Conservation (phyloP, 37 sponge, comb jelly and placozoan species). For the Dysidea cf. avara region DNA sequence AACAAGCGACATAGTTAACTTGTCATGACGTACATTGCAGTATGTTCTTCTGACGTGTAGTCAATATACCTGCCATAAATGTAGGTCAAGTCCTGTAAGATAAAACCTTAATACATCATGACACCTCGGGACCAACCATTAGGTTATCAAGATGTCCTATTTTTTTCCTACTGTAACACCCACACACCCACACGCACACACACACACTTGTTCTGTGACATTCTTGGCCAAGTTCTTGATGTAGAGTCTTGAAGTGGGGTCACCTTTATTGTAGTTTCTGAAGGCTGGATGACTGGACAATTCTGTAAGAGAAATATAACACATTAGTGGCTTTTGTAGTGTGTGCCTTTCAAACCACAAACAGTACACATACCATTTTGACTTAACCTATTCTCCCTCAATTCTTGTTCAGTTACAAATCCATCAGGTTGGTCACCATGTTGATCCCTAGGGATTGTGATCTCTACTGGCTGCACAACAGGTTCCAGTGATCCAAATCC, state of each 20-base stretch:
- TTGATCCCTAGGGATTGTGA: too few relatives aligned
- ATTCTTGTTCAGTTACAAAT: conserved; percentile 1
- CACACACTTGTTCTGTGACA: conserved; percentile 49
- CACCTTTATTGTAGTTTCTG: conserved; percentile 34
- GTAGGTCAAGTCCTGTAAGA: conserved; percentile 61
- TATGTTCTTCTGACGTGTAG: conserved; percentile 40
- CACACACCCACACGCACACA: background rate
- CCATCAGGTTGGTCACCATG: too few relatives aligned
- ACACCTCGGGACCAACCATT: background rate
- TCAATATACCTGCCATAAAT: conserved; percentile 77
- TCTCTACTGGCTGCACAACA: too few relatives aligned
- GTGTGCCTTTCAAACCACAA: too few relatives aligned
- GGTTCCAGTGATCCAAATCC: too few relatives aligned
- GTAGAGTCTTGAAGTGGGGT: conserved; percentile 82
- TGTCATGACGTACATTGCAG: conserved; percentile 40
- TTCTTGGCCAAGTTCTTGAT: conserved; percentile 88
- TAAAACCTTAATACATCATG: background rate
- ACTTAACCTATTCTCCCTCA: background rate
- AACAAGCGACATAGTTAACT: background rate
- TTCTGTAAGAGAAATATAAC: conserved; percentile 6
- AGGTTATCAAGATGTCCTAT: too few relatives aligned
- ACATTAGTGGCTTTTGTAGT: too few relatives aligned
- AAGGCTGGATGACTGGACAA: conserved; percentile 21
- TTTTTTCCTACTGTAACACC: too few relatives aligned
- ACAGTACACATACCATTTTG: conserved; percentile 1